These are phyloP conservation scores for Eupithecia centaureata DNA, from an alignment of 2,888 invertebrate genomes.

Conservation along the genomic window DNA sequence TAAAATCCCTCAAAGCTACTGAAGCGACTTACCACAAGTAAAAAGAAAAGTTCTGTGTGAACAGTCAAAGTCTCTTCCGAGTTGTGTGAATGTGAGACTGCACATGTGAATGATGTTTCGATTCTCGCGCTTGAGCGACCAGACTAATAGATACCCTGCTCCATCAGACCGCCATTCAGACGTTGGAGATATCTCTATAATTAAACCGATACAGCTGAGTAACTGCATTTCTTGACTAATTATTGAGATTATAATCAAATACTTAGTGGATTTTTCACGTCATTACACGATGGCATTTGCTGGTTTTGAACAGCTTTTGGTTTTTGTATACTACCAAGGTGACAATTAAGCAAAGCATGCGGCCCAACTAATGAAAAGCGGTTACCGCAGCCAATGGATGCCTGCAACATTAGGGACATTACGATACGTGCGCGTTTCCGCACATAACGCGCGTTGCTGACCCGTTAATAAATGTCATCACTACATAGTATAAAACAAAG, in stretches of 20 bases:
- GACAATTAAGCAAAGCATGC: no score
- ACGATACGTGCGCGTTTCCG: no score
- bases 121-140: conserved; percentile 53
- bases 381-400: no score
- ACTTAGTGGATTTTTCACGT: background rate
- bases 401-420: no score
- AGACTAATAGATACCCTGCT: conserved; percentile 56
- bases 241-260: background rate
- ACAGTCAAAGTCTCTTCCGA: background rate
- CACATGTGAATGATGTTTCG: conserved; percentile 52
- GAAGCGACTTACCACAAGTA: background rate
- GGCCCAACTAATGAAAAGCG: no score
- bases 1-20: background rate
- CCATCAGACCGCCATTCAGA: conserved; percentile 36
- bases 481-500: no score
- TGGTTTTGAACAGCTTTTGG: no score
- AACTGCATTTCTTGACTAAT: conserved; percentile 5
- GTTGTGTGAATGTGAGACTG: conserved; percentile 23
- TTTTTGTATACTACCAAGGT: no score
- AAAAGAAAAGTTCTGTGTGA: conserved; percentile 6
- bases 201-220: conserved; percentile 51
- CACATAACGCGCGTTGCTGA: no score
- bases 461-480: no score
- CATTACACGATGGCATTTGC: background rate
- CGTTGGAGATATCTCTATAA: conserved; percentile 55